phyloP scores from a whole-genome alignment of 1,140 invertebrate species.

The Drosophila mojavensis region DNA sequence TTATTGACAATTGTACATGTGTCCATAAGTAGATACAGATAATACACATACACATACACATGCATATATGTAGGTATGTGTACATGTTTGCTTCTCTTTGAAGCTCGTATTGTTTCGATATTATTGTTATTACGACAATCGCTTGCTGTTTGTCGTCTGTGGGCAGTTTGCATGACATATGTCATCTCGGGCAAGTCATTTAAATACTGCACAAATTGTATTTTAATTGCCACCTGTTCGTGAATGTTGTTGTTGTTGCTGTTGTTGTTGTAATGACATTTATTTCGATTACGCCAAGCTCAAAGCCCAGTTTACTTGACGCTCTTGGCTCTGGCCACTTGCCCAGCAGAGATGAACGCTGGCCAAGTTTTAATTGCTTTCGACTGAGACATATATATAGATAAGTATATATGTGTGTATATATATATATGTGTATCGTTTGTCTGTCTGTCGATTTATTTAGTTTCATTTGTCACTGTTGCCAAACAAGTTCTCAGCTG shows the following conservation, averaged over 20 bases:
- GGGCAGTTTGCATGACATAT: conserved; percentile 70
- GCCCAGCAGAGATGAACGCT: conserved; percentile 49
- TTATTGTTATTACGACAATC: conserved; percentile 26
- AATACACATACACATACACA: not conserved
- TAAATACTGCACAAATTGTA: conserved; percentile 77
- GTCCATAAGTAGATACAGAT: conserved; percentile 1
- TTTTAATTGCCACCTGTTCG: conserved; percentile 76
- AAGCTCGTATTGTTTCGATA: conserved; percentile 38
- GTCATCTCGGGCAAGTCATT: conserved; percentile 72
- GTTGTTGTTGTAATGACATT: conserved; percentile 63
- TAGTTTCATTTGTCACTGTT: conserved; percentile 25
- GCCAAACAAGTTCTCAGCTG: conserved; percentile 59
- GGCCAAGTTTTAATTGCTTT: conserved; percentile 70
- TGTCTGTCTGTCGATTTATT: conserved; percentile 29
- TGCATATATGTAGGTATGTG: conserved; percentile 3
- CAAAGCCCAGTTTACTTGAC: conserved; percentile 29
- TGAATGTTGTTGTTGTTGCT: conserved; percentile 1
- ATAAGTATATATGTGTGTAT: conserved; percentile 5
- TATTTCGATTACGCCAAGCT: conserved; percentile 66
- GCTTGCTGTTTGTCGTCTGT: conserved; percentile 35
- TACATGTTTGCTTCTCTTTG: not conserved
- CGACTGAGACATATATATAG: conserved; percentile 26
- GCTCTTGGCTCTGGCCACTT: conserved; percentile 34
- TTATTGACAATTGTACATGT: conserved; percentile 27
- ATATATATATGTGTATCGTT: conserved; percentile 4